Conservation (phyloP, 1,140 invertebrate genomes). For the Dufourea novaeangliae region DNA sequence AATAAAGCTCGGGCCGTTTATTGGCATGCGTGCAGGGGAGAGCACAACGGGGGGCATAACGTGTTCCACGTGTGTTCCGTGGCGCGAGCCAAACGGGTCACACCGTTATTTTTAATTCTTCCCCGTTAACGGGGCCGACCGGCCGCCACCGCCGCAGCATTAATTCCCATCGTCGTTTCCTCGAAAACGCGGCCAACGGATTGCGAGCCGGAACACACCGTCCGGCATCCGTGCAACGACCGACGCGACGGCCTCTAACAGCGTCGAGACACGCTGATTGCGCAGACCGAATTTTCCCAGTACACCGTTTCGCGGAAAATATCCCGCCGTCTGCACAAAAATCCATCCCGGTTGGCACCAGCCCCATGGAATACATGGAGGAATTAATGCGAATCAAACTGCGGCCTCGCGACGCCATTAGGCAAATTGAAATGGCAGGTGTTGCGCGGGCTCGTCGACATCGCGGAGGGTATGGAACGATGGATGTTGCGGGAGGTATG, state of each 20-base stretch:
- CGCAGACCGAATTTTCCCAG: background rate
- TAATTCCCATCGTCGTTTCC: slow-evolving; percentile 16
- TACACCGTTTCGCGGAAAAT: background rate
- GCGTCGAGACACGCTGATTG: background rate
- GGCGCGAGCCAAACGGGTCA: slow-evolving; percentile 32
- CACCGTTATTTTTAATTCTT: slow-evolving; percentile 39
- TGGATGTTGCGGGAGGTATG: too few relatives aligned
- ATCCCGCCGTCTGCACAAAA: background rate
- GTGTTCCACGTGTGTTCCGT: background rate
- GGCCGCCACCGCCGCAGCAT: background rate
- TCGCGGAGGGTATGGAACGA: background rate
- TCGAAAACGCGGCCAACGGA: background rate
- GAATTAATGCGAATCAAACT: background rate
- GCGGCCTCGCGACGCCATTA: background rate
- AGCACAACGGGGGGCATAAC: too few relatives aligned
- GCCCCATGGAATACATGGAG: background rate
- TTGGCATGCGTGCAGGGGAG: slow-evolving; percentile 28
- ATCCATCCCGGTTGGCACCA: too few relatives aligned
- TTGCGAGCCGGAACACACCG: background rate
- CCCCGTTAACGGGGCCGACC: background rate
- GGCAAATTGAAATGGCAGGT: slow-evolving; percentile 33
- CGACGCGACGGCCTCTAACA: background rate
- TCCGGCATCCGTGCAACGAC: background rate
- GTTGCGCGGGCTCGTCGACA: background rate
- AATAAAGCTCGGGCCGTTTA: slow-evolving; percentile 49